phyloP scores from a whole-genome alignment of 1,140 invertebrate species.

The Sycobia sp. region DNA sequence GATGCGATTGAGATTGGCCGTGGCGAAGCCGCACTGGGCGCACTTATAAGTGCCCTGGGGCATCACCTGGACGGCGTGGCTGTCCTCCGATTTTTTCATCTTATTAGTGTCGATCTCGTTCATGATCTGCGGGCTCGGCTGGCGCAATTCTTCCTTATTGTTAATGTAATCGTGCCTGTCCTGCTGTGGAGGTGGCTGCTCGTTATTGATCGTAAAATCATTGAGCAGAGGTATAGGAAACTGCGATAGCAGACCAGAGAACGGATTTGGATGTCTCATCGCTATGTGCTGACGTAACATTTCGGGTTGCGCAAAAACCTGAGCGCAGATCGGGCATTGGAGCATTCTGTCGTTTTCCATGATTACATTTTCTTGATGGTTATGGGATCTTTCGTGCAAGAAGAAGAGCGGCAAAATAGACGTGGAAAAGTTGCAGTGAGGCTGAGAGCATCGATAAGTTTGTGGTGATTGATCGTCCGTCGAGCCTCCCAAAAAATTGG shows the following conservation, averaged over 20 bases:
- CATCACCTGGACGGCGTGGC: conserved; percentile 54
- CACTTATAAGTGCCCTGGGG: conserved; percentile 64
- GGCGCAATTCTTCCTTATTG: conserved; percentile 46
- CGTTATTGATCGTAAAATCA: conserved; percentile 32
- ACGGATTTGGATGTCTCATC: conserved; percentile 61
- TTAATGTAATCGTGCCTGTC: conserved; percentile 42
- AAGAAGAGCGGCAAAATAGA: conserved; percentile 86
- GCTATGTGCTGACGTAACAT: conserved; percentile 67
- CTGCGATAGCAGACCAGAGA: conserved; percentile 62
- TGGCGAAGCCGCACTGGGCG: conserved; percentile 71
- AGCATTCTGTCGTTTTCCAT: conserved; percentile 40
- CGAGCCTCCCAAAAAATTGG: conserved; percentile 66
- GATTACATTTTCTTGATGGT: conserved; percentile 49
- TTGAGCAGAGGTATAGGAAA: conserved; percentile 48
- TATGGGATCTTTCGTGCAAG: conserved; percentile 86
- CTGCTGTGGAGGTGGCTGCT: conserved; percentile 5
- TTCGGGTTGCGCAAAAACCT: conserved; percentile 64
- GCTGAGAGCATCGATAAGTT: conserved; percentile 84
- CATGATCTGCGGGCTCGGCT: conserved; percentile 42
- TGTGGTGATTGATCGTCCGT: conserved; percentile 66
- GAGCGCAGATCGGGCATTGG: conserved; percentile 68
- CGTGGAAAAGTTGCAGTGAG: conserved; percentile 87
- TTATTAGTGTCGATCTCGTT: conserved; percentile 41
- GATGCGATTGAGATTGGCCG: conserved; percentile 67
- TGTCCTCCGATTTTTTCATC: conserved; percentile 49